Evolutionary conservation across 2,797 vertebrate genomes (phyloP).

Genomic region (Danio tinwini): DNA sequence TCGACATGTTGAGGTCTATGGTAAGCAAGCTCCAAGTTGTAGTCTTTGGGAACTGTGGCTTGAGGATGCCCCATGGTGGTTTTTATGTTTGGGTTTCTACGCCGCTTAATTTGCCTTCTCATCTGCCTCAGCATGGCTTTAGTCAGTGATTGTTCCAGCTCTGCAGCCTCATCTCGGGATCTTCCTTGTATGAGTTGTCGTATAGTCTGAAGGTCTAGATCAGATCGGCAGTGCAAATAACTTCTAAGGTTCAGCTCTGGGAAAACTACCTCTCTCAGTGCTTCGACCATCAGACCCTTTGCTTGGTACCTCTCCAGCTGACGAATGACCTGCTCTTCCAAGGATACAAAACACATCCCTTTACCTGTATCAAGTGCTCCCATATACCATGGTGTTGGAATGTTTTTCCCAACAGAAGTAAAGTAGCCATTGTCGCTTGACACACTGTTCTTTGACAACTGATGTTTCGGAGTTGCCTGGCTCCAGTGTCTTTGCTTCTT

Average conservation of each 20-base stretch:
- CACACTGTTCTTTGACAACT: slow-evolving; percentile 49
- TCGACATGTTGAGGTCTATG: slow-evolving; percentile 77
- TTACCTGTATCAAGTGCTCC: slow-evolving; percentile 60
- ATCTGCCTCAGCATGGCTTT: slow-evolving; percentile 63
- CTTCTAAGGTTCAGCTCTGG: slow-evolving; percentile 80
- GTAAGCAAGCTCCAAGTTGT: slow-evolving; percentile 63
- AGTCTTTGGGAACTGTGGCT: slow-evolving; percentile 55
- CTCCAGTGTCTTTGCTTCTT: slow-evolving; percentile 55
- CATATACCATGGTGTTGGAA: slow-evolving; percentile 33
- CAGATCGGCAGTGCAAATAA: slow-evolving; percentile 79
- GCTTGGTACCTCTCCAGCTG: slow-evolving; percentile 67
- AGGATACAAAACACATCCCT: slow-evolving; percentile 69
- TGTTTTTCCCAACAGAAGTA: slow-evolving; percentile 62
- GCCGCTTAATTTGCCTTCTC: slow-evolving; percentile 46
- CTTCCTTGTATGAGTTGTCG: slow-evolving; percentile 71
- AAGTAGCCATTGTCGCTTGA: slow-evolving; percentile 10
- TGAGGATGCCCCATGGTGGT: slow-evolving; percentile 51
- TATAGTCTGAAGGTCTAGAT: slow-evolving; percentile 75
- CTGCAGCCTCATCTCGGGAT: slow-evolving; percentile 70
- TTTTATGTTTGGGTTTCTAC: slow-evolving; percentile 39
- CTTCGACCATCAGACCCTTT: slow-evolving; percentile 64
- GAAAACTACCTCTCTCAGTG: slow-evolving; percentile 73
- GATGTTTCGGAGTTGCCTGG: slow-evolving; percentile 65
- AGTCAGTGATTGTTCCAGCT: slow-evolving; percentile 74
- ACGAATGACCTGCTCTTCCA: slow-evolving; percentile 69